A percentile compares a stretch with the other conserved stretches of the same genome.
phyloP scores from a whole-genome alignment of 2,113 vertebrate species.

The Polyodon spathula region DNA sequence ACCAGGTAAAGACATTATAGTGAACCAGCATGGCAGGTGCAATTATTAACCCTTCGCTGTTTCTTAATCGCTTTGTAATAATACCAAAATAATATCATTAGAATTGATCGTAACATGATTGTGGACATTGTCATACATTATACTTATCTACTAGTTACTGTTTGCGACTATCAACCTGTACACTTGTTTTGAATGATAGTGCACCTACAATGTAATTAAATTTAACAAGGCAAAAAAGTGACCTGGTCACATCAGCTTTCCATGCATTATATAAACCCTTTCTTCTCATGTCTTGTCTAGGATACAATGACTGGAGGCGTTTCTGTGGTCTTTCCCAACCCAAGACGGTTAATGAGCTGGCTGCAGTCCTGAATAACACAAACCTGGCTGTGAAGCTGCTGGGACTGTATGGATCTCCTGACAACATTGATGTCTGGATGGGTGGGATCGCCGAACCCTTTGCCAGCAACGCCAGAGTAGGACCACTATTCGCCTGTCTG shows the following conservation, averaged over 20 bases:
- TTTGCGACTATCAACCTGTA: too few species aligned
- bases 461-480: conserved; percentile 59
- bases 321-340: conserved; percentile 55
- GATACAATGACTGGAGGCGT: conserved; percentile 57
- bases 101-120: too few species aligned
- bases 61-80: too few species aligned
- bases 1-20: conserved; percentile 59
- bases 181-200: too few species aligned
- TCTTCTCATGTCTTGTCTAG: conserved; percentile 27
- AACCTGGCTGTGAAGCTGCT: conserved; percentile 41
- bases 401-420: conserved; percentile 44
- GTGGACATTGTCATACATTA: too few species aligned
- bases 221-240: too few species aligned
- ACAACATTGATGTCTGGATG: conserved; percentile 61
- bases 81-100: too few species aligned
- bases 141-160: too few species aligned
- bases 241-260: background rate
- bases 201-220: too few species aligned
- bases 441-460: conserved; percentile 60
- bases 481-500: conserved; percentile 58
- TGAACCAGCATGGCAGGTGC: background rate
- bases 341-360: conserved; percentile 35
- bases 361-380: conserved; percentile 36
- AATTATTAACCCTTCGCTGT: too few species aligned
- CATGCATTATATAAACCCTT: background rate